Percentiles rank a stretch among this genome's conserved stretches.
Evolutionary conservation across 2,113 vertebrate species (phyloP).

Genomic region (Colius striatus): DNA sequence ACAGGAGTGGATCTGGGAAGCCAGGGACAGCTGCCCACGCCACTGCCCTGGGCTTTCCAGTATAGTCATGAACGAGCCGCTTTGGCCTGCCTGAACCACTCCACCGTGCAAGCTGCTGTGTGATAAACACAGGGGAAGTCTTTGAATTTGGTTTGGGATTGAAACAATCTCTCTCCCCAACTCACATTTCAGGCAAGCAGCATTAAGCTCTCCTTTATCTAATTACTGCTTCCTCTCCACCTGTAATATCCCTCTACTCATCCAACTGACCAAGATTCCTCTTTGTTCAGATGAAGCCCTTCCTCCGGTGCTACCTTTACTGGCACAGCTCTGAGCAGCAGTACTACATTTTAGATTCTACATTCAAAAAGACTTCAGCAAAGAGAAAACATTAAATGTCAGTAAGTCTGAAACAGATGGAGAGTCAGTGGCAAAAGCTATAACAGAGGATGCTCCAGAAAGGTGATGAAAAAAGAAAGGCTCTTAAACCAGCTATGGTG

Average conservation of each 20-base stretch:
- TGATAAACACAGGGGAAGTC: rapidly evolving
- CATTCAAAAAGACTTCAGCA: neutral
- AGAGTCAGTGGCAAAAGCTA: neutral
- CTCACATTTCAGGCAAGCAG: neutral
- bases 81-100: neutral
- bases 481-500: neutral
- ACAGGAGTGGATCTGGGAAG: neutral
- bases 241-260: neutral
- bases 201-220: neutral
- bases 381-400: neutral
- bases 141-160: neutral
- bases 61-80: too few species aligned
- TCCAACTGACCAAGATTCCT: neutral
- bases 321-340: neutral
- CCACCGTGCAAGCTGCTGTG: neutral
- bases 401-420: neutral
- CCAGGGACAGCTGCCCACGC: rapidly evolving
- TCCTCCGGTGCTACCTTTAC: neutral
- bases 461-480: neutral
- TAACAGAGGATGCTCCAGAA: neutral
- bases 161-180: neutral
- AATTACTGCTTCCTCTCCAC: neutral
- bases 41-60: neutral
- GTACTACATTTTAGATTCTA: neutral
- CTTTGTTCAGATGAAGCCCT: neutral